Evolutionary conservation across 2,113 vertebrate species (phyloP), one percentile per base, ranked within the genome.

Genomic region (Geococcyx californianus): DNA sequence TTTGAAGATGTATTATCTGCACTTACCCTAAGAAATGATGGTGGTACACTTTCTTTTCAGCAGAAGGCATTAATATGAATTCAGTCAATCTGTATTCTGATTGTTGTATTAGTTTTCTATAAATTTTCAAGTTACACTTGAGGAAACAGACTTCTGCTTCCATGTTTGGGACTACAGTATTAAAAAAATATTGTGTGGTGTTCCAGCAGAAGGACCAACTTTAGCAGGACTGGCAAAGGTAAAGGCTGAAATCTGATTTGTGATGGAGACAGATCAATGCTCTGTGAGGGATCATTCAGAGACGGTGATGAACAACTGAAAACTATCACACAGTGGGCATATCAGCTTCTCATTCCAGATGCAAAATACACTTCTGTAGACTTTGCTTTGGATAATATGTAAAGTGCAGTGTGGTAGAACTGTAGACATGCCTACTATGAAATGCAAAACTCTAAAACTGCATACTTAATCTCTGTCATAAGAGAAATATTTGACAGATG

Each of bases 141-240:
- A 73, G 49, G 12, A 82, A 9, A 45, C n/a, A 76, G 49, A 47
- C 20, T 78, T 83, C 69, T 68, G 6, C 28, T 78, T 87, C 51
- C 20, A 38, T 8, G 6, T 82, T 84, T 85, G 58, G 87, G 45
- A 56, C 20, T 34, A 18, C 64, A 60, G 33, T 79, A 69, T 29
- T 73, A 44, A 52, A 87, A 80, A 77, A n/a, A 17, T 3, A 42
- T 12, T 42, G 11, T 7, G 2, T 62, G 16, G 3, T 56, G 29
- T 63, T 91, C 25, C 12, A 60, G 24, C 0, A 0, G 7, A 9
- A 7, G 21, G 10, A 52, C 6, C 14, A 63, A 17, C 18, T 29
- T 77, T 25, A 47, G 26, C 13, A 62, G 25, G 23, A 16, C 62
- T 31, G 38, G 8, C 11, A 58, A 72, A 87, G 19, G 13, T 75